phyloP scores from a whole-genome alignment of 2,888 invertebrate genomes.

The Drosophila kokeensis region DNA sequence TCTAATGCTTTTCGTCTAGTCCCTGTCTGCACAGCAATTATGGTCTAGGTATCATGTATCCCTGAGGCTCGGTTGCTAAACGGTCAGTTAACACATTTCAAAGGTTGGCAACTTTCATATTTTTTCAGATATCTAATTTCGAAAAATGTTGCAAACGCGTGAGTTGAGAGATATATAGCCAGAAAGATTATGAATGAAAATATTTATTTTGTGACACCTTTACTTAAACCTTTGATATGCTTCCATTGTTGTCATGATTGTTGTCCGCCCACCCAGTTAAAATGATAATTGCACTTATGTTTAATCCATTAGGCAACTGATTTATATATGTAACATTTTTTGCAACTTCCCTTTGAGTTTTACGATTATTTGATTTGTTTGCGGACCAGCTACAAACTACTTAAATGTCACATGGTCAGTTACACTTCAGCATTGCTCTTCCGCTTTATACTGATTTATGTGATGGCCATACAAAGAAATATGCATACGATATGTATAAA shows the following conservation, averaged over 20 bases:
- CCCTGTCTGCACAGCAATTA: background rate
- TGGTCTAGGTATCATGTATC: background rate
- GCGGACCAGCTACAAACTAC: slow-evolving; percentile 44
- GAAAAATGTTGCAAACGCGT: fast-evolving
- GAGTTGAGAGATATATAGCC: background rate
- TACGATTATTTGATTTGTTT: slow-evolving; percentile 63
- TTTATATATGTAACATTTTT: slow-evolving; percentile 38
- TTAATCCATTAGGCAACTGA: slow-evolving; percentile 52
- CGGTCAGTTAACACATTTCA: background rate
- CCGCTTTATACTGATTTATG: slow-evolving; percentile 64
- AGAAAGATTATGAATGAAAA: background rate
- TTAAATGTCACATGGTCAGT: slow-evolving; percentile 78
- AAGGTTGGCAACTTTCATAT: too few species aligned
- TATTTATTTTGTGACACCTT: background rate
- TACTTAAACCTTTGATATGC: background rate
- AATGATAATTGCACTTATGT: slow-evolving; percentile 32
- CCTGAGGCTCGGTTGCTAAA: background rate
- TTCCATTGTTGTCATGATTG: background rate
- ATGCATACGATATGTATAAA: slow-evolving; percentile 50
- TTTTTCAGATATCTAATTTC: background rate
- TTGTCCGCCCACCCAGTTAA: background rate
- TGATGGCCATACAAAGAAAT: slow-evolving; percentile 67
- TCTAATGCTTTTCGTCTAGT: background rate
- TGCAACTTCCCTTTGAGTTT: slow-evolving; percentile 38
- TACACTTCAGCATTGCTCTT: slow-evolving; percentile 74